These are phyloP conservation scores for Lepas anatifera DNA, from an alignment of 2,888 invertebrate species.

Conservation along the genomic window DNA sequence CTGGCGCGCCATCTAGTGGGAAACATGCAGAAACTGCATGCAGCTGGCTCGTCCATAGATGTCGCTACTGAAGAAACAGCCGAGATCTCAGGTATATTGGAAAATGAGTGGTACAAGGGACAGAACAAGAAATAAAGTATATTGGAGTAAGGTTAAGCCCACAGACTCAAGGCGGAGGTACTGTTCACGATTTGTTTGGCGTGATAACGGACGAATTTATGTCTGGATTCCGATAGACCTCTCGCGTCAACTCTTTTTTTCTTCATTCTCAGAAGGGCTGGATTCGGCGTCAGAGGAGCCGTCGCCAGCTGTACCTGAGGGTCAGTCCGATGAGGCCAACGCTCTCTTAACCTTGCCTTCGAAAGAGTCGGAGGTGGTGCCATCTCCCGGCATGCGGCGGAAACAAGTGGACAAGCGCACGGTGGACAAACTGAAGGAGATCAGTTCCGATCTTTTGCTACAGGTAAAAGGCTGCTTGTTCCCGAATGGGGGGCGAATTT, in stretches of 20 bases:
- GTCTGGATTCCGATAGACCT: too few species aligned
- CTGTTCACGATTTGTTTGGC: too few species aligned
- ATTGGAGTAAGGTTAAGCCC: too few species aligned
- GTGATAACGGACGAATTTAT: too few species aligned
- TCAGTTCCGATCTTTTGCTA: not conserved
- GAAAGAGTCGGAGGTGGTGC: not conserved
- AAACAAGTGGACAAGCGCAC: not conserved
- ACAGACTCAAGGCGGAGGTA: too few species aligned
- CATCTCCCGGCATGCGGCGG: not conserved
- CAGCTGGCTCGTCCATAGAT: constrained; percentile 27
- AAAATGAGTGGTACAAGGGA: too few species aligned
- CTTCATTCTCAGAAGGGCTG: not conserved
- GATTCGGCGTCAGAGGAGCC: not conserved
- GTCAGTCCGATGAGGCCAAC: too few species aligned
- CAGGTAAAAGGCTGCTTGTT: not conserved
- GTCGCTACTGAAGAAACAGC: not conserved
- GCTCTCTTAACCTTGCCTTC: too few species aligned
- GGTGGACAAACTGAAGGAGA: not conserved
- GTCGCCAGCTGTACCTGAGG: too few species aligned
- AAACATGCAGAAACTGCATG: constrained; percentile 36
- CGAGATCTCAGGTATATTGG: not conserved
- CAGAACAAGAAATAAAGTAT: too few species aligned
- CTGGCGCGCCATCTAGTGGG: constrained; percentile 34
- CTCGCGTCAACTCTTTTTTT: too few species aligned
- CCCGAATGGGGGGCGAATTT: not conserved